phyloP scores from a whole-genome alignment of 2,888 invertebrate species.

The Acronicta aceris region DNA sequence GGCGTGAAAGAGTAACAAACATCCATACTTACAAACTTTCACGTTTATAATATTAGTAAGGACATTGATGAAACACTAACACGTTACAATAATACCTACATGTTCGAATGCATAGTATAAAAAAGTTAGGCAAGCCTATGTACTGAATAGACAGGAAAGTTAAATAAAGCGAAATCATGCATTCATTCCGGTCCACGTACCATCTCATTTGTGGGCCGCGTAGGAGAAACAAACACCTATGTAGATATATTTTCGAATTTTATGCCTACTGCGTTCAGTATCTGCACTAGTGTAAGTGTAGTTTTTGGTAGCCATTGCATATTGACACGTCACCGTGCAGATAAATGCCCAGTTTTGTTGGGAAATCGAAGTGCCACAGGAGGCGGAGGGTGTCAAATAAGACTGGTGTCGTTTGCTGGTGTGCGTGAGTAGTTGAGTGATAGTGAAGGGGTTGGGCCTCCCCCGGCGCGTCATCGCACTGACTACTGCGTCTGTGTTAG shows the following conservation, averaged over 20 bases:
- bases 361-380: conserved; percentile 25
- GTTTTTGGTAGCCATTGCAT: conserved; percentile 72
- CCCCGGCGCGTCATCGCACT: conserved; percentile 84
- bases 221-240: conserved; percentile 75
- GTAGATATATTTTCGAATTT: conserved; percentile 86
- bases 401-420: conserved; percentile 63
- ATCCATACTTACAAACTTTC: too few relatives aligned
- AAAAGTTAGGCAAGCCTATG: background rate
- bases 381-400: conserved; percentile 61
- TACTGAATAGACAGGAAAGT: conserved; percentile 58
- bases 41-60: too few relatives aligned
- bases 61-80: too few relatives aligned
- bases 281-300: conserved; percentile 68
- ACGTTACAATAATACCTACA: too few relatives aligned
- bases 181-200: conserved; percentile 79
- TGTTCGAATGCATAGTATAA: too few relatives aligned
- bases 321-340: conserved; percentile 64
- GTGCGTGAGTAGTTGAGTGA: conserved; percentile 80
- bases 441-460: conserved; percentile 78
- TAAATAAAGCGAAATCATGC: conserved; percentile 77
- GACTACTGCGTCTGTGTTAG: conserved; percentile 87
- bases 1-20: too few relatives aligned
- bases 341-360: conserved; percentile 42
- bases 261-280: conserved; percentile 81
- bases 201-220: conserved; percentile 83